phyloP scores from a whole-genome alignment of 2,888 invertebrate species.

The Idaea biselata region DNA sequence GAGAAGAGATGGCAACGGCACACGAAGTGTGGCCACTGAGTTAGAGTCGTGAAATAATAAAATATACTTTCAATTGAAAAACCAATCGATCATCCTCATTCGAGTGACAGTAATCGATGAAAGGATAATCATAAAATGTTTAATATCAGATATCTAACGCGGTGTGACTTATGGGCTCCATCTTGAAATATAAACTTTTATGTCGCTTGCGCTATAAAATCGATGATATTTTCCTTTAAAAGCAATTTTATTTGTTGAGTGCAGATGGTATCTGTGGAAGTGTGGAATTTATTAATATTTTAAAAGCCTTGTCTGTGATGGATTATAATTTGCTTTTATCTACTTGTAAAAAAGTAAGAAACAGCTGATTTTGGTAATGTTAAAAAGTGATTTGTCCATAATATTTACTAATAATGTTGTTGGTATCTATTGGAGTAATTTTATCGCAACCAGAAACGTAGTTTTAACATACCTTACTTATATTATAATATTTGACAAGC shows the following conservation, averaged over 20 bases:
- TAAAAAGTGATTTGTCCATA: neutral
- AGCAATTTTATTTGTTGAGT: neutral
- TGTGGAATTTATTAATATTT: neutral
- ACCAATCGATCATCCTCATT: neutral
- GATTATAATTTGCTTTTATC: neutral
- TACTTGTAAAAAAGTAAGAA: neutral
- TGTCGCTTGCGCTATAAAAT: neutral
- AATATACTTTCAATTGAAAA: neutral
- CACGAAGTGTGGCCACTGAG: too few relatives aligned
- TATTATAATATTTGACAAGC: too few relatives aligned
- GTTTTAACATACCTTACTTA: slow-evolving; percentile 5
- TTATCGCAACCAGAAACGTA: too few relatives aligned
- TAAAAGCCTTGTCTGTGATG: neutral
- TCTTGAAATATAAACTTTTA: neutral
- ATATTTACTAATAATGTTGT: too few relatives aligned
- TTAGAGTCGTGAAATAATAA: too few relatives aligned
- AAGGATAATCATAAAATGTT: neutral
- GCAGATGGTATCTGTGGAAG: neutral
- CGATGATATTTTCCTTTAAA: neutral
- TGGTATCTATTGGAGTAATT: too few relatives aligned
- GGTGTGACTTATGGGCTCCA: neutral
- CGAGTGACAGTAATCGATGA: neutral
- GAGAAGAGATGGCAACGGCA: too few relatives aligned
- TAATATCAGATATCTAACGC: neutral
- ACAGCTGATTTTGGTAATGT: neutral